Base-by-base conservation (phyloP, 1,140 invertebrate species). In the Cephus cinctus region DNA sequence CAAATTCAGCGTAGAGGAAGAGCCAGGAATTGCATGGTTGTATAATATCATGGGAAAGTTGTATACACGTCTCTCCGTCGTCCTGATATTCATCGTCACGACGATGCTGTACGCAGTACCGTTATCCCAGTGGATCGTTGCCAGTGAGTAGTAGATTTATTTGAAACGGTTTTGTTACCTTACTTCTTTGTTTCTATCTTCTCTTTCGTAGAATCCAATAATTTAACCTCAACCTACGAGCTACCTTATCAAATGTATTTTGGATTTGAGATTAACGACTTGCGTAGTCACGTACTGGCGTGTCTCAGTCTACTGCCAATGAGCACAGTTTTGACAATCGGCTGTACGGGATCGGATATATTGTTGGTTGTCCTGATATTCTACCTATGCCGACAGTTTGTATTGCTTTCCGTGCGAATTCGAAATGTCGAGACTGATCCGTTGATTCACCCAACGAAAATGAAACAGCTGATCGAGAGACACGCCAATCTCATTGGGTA, bases 21-120 rank as follows among this genome's bases (percentile, higher is more conserved):
- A 9, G 11, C 54, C 12, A 18, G 32, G 50, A 0, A 38, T 57
- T 18, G n/a, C n/a, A n/a, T n/a, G n/a, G n/a, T 51, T 46, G 47
- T 57, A 57, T 20, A 57, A 42, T 38, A 27, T 54, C 8, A 41
- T 43, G 9, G 25, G 52, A 45, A 57, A 43, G 0, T 43, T 57
- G 18, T 57, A 54, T 40, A 44, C 47, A 16, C 43, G 20, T 4
- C 54, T 52, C 19, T 57, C 48, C 4, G 43, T 30, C 14, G 8
- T 41, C 31, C 51, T 44, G 11, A 50, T 56, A 6, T 56, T 56
- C 22, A 54, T 56, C 14, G 54, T 56, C 16, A 50, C 54, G 3
- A 54, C 23, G 8, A 41, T 57, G 20, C 54, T 44, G 41, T 54
- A 57, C 14, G 6, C 25, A n/a, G 51, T 40, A 40, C 52, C 52